phyloP scores from a whole-genome alignment of 1,140 invertebrate genomes.

The Apis dorsata region DNA sequence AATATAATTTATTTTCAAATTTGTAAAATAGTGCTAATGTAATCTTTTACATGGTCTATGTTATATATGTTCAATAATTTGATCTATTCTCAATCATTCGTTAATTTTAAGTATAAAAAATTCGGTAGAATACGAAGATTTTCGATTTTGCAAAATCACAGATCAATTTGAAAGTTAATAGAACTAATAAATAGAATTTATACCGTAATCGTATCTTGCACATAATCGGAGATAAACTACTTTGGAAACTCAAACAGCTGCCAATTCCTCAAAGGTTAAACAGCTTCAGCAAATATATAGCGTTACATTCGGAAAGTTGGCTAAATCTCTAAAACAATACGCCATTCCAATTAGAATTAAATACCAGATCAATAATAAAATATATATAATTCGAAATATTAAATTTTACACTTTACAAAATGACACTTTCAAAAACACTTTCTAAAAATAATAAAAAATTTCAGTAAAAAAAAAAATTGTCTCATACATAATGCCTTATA shows the following conservation, averaged over 20 bases:
- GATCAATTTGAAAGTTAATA: not conserved
- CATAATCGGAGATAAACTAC: not conserved
- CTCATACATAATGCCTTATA: too few relatives aligned
- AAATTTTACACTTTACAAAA: not conserved
- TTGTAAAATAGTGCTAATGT: too few relatives aligned
- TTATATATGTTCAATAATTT: too few relatives aligned
- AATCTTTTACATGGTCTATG: too few relatives aligned
- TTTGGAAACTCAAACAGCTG: conserved; percentile 17
- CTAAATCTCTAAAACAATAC: not conserved
- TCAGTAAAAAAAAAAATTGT: too few relatives aligned
- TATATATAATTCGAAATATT: too few relatives aligned
- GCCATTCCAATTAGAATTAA: not conserved
- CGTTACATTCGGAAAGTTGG: not conserved
- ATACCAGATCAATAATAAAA: not conserved
- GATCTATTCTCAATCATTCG: not conserved
- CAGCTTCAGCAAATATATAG: conserved; percentile 1
- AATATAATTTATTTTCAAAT: too few relatives aligned
- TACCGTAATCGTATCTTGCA: not conserved
- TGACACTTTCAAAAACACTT: too few relatives aligned
- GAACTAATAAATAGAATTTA: not conserved
- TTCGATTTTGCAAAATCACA: too few relatives aligned
- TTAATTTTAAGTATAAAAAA: not conserved
- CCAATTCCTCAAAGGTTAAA: conserved; percentile 10
- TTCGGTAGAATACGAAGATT: not conserved
- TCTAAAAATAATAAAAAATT: not conserved